These are phyloP conservation scores for Camelus bactrianus DNA, from an alignment of 2,113 vertebrate species.

Conservation along the genomic window DNA sequence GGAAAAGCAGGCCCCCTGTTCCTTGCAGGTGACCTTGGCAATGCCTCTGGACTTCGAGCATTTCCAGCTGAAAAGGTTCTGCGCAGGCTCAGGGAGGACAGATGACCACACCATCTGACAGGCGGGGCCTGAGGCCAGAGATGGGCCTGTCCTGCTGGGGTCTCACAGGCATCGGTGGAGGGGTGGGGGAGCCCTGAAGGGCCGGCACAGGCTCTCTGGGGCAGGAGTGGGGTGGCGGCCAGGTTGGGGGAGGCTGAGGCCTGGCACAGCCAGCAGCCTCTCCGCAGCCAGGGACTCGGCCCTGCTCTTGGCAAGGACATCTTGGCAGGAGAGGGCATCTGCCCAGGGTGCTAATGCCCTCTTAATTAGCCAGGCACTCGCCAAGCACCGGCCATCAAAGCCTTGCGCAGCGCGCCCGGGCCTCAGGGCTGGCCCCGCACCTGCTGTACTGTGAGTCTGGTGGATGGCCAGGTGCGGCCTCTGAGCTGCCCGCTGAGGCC, in stretches of 20 bases:
- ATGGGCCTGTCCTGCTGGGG: not conserved
- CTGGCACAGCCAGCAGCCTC: not conserved
- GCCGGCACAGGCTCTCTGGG: accelerated
- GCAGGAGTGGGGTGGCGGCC: not conserved
- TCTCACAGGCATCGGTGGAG: accelerated
- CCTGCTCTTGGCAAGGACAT: slow-evolving; percentile 59
- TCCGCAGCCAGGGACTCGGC: not conserved
- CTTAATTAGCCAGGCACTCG: slow-evolving; percentile 75
- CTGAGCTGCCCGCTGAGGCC: not conserved
- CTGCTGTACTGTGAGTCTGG: not conserved
- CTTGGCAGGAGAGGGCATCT: slow-evolving; percentile 65
- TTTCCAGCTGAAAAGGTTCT: accelerated
- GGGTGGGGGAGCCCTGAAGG: not conserved
- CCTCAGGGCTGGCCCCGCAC: not conserved
- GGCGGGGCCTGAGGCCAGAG: not conserved
- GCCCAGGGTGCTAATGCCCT: slow-evolving; percentile 74
- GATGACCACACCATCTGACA: accelerated
- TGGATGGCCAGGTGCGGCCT: not conserved
- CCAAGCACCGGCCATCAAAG: not conserved
- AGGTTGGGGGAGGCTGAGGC: not conserved
- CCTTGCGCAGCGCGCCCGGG: not conserved
- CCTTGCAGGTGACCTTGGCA: accelerated
- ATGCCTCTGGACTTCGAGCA: accelerated
- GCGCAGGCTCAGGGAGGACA: accelerated
- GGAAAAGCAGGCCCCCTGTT: not conserved